Conservation (phyloP, 1,140 invertebrate genomes). For the Popillia japonica region DNA sequence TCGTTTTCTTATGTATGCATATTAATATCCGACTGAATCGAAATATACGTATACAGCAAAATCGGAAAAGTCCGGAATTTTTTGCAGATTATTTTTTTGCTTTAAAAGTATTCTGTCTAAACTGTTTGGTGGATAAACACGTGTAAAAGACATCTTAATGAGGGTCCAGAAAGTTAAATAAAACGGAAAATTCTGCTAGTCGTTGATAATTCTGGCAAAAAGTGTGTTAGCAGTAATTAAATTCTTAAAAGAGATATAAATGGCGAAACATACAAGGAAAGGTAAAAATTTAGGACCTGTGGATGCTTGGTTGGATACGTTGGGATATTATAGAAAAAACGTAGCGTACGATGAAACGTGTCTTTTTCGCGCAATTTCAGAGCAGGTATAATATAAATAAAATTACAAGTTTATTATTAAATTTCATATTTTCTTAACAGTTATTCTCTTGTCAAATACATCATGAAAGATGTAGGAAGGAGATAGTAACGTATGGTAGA, state of each 20-base stretch:
- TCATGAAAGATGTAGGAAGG: slow-evolving; percentile 75
- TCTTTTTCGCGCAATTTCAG: slow-evolving; percentile 83
- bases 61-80: no score
- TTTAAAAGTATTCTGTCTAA: no score
- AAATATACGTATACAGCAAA: no score
- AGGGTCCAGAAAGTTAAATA: no score
- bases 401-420: slow-evolving; percentile 34
- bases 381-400: slow-evolving; percentile 69
- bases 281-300: slow-evolving; percentile 62
- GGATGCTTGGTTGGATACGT: slow-evolving; percentile 77
- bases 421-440: slow-evolving; percentile 57
- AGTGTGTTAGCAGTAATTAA: neutral
- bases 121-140: no score
- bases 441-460: slow-evolving; percentile 78
- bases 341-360: slow-evolving; percentile 84
- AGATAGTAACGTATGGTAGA: slow-evolving; percentile 77
- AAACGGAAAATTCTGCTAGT: no score
- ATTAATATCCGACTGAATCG: no score
- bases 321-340: slow-evolving; percentile 83
- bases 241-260: neutral
- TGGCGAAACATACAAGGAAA: slow-evolving; percentile 43
- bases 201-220: no score
- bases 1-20: no score
- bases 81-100: no score
- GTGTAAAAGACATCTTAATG: no score